phyloP scores from a whole-genome alignment of 2,888 invertebrate genomes.

The Euzetes globulus region DNA sequence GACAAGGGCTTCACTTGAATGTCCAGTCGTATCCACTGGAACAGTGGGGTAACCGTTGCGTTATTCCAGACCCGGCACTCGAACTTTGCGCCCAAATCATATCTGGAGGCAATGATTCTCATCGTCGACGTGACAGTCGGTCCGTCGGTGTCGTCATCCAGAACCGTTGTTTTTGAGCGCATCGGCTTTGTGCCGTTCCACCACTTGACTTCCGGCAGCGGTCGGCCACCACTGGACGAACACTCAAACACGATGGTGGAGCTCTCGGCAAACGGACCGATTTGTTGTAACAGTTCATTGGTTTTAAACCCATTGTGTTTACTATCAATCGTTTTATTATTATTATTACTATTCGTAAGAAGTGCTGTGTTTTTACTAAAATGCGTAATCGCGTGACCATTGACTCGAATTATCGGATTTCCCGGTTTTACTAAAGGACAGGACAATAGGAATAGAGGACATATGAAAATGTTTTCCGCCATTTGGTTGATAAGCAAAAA shows the following conservation, averaged over 20 bases:
- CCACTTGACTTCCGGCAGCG: conserved; percentile 76
- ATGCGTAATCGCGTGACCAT: conserved; percentile 40
- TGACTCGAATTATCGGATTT: conserved; percentile 35
- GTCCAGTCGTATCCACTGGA: conserved; percentile 56
- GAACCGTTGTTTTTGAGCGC: conserved; percentile 39
- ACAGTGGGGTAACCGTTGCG: conserved; percentile 40
- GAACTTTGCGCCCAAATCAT: conserved; percentile 42
- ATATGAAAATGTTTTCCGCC: not conserved
- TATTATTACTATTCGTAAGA: not conserved
- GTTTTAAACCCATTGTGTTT: not conserved
- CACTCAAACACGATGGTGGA: conserved; percentile 62
- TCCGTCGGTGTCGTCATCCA: conserved; percentile 24
- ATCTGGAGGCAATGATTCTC: conserved; percentile 41
- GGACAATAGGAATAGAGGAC: not conserved
- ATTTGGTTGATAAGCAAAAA: not conserved
- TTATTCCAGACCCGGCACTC: conserved; percentile 42
- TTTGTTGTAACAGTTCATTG: conserved; percentile 25
- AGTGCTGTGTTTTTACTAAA: not conserved
- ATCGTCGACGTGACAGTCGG: conserved; percentile 41
- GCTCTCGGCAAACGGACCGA: conserved; percentile 66
- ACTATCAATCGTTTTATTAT: not conserved
- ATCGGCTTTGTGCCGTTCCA: conserved; percentile 57
- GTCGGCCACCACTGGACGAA: conserved; percentile 70
- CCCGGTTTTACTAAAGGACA: conserved; percentile 35
- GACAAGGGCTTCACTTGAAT: conserved; percentile 72